These are phyloP conservation scores for Premnoplex brunnescens DNA, from an alignment of 2,797 vertebrate species.

Conservation along the genomic window DNA sequence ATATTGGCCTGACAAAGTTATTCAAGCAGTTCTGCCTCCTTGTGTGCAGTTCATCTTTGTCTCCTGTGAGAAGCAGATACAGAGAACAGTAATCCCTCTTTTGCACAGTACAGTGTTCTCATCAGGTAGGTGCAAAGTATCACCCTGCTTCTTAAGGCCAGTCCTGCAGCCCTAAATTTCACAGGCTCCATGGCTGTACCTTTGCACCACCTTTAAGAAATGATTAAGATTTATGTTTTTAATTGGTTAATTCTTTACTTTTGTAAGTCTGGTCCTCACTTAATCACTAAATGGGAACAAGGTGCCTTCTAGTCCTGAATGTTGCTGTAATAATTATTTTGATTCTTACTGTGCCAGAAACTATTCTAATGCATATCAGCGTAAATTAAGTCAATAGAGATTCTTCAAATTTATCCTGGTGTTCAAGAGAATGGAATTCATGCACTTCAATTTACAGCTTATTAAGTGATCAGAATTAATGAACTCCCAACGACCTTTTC, in stretches of 20 bases:
- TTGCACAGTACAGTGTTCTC: not conserved
- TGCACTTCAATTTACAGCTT: slow-evolving; percentile 65
- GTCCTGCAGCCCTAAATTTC: not conserved
- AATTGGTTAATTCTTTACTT: not conserved
- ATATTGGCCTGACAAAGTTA: not conserved
- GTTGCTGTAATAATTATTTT: slow-evolving; percentile 57
- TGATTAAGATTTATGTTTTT: not conserved
- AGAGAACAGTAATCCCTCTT: not conserved
- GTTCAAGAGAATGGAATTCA: slow-evolving; percentile 62
- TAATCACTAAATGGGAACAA: not conserved
- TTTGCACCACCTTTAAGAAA: not conserved
- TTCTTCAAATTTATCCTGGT: slow-evolving; percentile 63
- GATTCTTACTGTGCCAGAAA: slow-evolving; percentile 39
- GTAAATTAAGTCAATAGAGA: slow-evolving; percentile 61
- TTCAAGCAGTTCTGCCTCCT: not conserved
- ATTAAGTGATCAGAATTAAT: slow-evolving; percentile 71
- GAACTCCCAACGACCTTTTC: slow-evolving; percentile 35
- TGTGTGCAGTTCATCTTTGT: not conserved
- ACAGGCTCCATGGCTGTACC: fast-evolving
- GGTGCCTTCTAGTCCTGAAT: slow-evolving; percentile 1
- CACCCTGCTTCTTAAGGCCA: not conserved
- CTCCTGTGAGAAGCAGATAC: not conserved
- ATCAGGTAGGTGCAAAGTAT: not conserved
- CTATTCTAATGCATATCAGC: slow-evolving; percentile 62
- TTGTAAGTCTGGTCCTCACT: not conserved